Evolutionary conservation across 2,797 vertebrate species (phyloP).

Genomic region (Hybognathus amarus): DNA sequence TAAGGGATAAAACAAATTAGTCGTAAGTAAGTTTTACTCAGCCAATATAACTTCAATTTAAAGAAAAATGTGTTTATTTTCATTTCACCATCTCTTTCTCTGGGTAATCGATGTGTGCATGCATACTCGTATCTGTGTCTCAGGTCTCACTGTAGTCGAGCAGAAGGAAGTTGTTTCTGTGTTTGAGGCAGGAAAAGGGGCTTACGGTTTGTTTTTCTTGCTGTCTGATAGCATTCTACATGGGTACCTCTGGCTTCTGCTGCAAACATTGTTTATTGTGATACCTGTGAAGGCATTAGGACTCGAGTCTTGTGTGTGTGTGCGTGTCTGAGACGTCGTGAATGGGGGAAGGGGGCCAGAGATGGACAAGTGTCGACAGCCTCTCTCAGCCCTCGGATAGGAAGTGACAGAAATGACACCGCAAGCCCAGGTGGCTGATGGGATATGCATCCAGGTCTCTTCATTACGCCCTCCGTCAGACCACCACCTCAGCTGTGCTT

Average conservation of each 20-base stretch:
- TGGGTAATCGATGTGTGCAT: neutral
- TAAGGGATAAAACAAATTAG: neutral
- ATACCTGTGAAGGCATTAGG: slow-evolving; percentile 71
- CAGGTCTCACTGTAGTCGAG: slow-evolving; percentile 58
- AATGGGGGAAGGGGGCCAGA: slow-evolving; percentile 60
- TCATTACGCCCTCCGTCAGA: slow-evolving; percentile 46
- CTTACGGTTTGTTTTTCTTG: slow-evolving; percentile 88
- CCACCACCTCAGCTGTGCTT: slow-evolving; percentile 60
- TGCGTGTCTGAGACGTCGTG: neutral
- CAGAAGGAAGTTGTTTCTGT: slow-evolving; percentile 83
- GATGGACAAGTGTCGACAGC: slow-evolving; percentile 81
- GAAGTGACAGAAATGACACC: slow-evolving; percentile 85
- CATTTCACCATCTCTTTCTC: neutral
- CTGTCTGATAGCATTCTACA: slow-evolving; percentile 84
- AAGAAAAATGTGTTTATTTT: neutral
- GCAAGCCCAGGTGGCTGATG: slow-evolving; percentile 72
- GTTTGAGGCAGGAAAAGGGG: slow-evolving; percentile 91
- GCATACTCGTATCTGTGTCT: neutral
- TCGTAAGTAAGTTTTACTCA: neutral
- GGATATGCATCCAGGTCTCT: slow-evolving; percentile 67
- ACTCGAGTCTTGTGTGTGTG: slow-evolving; percentile 46
- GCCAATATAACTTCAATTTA: neutral
- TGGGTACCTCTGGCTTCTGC: slow-evolving; percentile 72
- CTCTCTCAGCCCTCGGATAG: slow-evolving; percentile 81
- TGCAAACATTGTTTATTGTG: slow-evolving; percentile 78